Conservation (phyloP, 2,797 vertebrate genomes). For the Scleropages formosus region DNA sequence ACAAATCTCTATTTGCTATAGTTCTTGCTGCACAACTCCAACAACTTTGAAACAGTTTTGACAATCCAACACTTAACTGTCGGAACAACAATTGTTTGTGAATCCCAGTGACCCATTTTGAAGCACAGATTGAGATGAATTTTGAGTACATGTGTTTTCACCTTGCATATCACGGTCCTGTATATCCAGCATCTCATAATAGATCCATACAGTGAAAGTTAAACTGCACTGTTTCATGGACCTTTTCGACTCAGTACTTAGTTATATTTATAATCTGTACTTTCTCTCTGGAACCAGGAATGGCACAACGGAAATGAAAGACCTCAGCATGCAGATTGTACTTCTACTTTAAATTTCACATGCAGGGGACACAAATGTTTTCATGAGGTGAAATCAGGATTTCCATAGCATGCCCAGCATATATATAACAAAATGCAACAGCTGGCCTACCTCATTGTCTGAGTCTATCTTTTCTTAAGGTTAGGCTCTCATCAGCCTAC, state of each 20-base stretch:
- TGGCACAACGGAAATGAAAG: not conserved
- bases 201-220: too few species aligned
- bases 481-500: constrained; percentile 15
- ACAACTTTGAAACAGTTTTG: constrained; percentile 1
- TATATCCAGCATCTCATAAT: too few species aligned
- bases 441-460: not conserved
- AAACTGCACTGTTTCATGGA: too few species aligned
- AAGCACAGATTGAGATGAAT: not conserved
- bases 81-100: not conserved
- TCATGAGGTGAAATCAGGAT: not conserved
- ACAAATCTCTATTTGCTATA: constrained; percentile 4
- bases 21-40: not conserved
- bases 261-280: not conserved
- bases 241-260: too few species aligned
- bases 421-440: not conserved
- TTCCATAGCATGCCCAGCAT: not conserved
- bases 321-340: too few species aligned
- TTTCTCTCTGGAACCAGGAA: not conserved
- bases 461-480: not conserved
- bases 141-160: not conserved
- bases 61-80: not conserved
- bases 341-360: not conserved
- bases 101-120: constrained; percentile 5
- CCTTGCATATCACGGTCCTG: too few species aligned
- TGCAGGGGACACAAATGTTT: not conserved